phyloP scores from a whole-genome alignment of 1,140 invertebrate species.

The Dreissena polymorpha region DNA sequence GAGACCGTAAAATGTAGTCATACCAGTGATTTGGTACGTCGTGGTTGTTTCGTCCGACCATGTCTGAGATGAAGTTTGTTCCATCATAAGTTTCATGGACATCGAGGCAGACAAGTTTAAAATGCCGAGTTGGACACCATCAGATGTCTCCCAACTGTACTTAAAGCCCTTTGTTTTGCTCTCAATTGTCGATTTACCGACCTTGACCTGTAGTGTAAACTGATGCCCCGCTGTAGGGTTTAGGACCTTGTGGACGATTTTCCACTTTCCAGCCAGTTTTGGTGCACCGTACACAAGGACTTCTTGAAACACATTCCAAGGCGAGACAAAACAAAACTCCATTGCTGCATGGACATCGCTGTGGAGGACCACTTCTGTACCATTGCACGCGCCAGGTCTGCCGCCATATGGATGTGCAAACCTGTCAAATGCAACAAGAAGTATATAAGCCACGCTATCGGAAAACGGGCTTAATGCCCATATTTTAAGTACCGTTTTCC shows the following conservation, averaged over 20 bases:
- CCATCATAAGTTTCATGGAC: neutral
- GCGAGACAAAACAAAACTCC: conserved; percentile 14
- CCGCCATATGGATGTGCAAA: conserved; percentile 5
- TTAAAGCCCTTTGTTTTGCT: neutral
- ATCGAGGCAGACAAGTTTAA: neutral
- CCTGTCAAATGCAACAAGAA: neutral
- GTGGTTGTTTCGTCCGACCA: conserved; percentile 3
- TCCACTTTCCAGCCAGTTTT: conserved; percentile 6
- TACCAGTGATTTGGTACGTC: conserved; percentile 3
- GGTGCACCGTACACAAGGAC: conserved; percentile 7
- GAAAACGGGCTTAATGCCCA: neutral
- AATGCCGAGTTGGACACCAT: neutral
- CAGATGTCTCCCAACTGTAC: conserved; percentile 21
- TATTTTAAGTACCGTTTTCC: neutral
- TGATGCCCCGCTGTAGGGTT: neutral
- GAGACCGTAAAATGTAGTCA: too few relatives aligned
- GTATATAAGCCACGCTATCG: neutral
- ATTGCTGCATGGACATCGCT: conserved; percentile 21
- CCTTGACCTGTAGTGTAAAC: neutral
- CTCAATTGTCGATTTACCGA: neutral
- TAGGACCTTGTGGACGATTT: neutral
- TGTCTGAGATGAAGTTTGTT: conserved; percentile 1
- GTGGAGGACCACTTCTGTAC: conserved; percentile 14
- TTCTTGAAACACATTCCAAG: neutral
- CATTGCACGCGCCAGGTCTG: neutral